Evolutionary conservation across 2,113 vertebrate species (phyloP).

Genomic region (Phalacrocorax aristotelis): DNA sequence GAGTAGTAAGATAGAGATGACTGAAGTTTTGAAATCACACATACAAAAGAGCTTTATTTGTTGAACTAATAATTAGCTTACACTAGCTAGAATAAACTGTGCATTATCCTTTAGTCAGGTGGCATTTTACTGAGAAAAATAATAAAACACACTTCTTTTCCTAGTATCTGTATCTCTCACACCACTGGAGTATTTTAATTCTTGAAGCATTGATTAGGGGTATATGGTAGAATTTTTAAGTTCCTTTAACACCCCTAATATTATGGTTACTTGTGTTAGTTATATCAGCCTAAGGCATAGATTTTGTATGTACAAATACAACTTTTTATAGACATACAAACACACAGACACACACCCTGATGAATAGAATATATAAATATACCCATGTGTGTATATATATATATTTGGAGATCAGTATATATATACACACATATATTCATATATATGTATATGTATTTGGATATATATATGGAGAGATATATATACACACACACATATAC

Average conservation of each 20-base stretch:
- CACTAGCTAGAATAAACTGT: background rate
- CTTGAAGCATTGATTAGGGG: background rate
- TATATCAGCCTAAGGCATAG: background rate
- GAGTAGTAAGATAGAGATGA: background rate
- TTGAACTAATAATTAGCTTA: background rate
- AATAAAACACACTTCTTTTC: background rate
- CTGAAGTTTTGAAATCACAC: background rate
- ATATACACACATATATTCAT: too few relatives aligned
- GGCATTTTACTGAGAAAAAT: background rate
- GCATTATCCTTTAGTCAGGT: background rate
- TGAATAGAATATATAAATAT: background rate
- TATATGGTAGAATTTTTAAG: background rate
- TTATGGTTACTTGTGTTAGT: background rate
- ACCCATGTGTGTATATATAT: background rate
- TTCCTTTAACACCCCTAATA: background rate
- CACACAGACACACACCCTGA: background rate
- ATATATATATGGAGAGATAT: background rate
- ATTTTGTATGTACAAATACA: background rate
- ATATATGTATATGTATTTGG: accelerated
- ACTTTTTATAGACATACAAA: background rate
- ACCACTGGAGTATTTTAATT: background rate
- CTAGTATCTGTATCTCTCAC: background rate
- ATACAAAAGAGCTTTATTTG: background rate
- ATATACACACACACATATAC: accelerated
- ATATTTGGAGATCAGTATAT: background rate